Conservation (phyloP, 2,113 vertebrate genomes). For the Micronycteris hirsuta region DNA sequence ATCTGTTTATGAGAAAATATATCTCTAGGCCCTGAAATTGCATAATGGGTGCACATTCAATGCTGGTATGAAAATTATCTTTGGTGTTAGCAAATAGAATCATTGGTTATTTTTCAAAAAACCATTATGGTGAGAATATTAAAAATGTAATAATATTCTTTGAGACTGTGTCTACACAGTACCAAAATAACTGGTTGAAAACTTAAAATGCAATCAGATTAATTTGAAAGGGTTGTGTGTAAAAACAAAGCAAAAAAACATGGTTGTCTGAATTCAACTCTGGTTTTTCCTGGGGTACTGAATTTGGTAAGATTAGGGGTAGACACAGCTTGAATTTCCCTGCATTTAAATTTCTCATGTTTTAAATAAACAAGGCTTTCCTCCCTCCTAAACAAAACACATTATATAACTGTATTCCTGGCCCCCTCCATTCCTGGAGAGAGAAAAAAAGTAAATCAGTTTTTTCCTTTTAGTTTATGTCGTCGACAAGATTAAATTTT, state of each 20-base stretch:
- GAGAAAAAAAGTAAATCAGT: constrained; percentile 35
- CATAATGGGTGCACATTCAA: constrained; percentile 82
- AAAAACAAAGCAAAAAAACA: background rate
- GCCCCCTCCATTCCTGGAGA: constrained; percentile 51
- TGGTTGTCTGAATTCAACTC: constrained; percentile 1
- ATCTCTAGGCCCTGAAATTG: constrained; percentile 80
- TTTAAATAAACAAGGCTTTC: constrained; percentile 80
- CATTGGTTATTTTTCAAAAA: constrained; percentile 71
- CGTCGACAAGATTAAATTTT: constrained; percentile 54
- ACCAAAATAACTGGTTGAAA: constrained; percentile 34
- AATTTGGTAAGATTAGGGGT: constrained; percentile 35
- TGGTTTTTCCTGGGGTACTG: constrained; percentile 22
- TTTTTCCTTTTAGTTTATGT: constrained; percentile 63
- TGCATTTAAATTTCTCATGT: constrained; percentile 76
- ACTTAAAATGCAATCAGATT: background rate
- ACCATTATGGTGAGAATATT: constrained; percentile 67
- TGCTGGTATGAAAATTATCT: constrained; percentile 84
- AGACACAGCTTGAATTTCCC: constrained; percentile 74
- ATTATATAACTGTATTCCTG: constrained; percentile 54
- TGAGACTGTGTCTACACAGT: constrained; percentile 35
- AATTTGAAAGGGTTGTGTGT: background rate
- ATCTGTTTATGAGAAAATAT: constrained; percentile 71
- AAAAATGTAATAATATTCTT: constrained; percentile 72
- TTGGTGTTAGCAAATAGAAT: constrained; percentile 84
- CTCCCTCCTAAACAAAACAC: constrained; percentile 70